phyloP scores from a whole-genome alignment of 1,140 invertebrate species.

The Aphelenchoides besseyi region DNA sequence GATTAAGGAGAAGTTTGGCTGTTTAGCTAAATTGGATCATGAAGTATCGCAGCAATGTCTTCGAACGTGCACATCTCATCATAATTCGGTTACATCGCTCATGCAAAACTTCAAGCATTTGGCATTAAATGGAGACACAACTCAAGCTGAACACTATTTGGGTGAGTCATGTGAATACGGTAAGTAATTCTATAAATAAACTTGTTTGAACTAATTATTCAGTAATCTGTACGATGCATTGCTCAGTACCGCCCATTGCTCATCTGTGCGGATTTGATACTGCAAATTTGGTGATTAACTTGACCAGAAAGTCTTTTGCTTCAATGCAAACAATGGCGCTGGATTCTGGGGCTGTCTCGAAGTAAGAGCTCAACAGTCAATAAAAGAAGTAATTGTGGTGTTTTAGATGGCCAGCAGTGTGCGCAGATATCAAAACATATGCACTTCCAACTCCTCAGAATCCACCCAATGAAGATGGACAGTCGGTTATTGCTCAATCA shows the following conservation, averaged over 20 bases:
- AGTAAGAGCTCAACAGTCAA: constrained; percentile 30
- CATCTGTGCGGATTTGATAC: constrained; percentile 57
- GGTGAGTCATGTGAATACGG: constrained; percentile 57
- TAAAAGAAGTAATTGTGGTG: constrained; percentile 7
- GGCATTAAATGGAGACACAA: constrained; percentile 59
- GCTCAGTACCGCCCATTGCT: constrained; percentile 59
- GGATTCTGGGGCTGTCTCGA: constrained; percentile 58
- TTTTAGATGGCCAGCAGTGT: constrained; percentile 53
- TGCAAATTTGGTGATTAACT: constrained; percentile 57
- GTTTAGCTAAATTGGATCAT: constrained; percentile 43
- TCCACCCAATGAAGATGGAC: background rate
- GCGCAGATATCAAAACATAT: constrained; percentile 59
- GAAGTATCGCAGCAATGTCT: constrained; percentile 47
- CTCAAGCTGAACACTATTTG: constrained; percentile 57
- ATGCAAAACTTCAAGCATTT: constrained; percentile 59
- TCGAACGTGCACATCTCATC: constrained; percentile 52
- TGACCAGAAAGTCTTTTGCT: constrained; percentile 52
- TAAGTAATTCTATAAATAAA: too few species aligned
- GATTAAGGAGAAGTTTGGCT: constrained; percentile 57
- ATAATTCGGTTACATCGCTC: constrained; percentile 55
- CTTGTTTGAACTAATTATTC: constrained; percentile 17
- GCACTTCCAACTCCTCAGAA: constrained; percentile 37
- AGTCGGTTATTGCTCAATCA: background rate
- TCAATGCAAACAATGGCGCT: constrained; percentile 58
- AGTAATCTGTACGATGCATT: constrained; percentile 59